Evolutionary conservation across 2,797 vertebrate species (phyloP).

Genomic region (Simalia tracyae): DNA sequence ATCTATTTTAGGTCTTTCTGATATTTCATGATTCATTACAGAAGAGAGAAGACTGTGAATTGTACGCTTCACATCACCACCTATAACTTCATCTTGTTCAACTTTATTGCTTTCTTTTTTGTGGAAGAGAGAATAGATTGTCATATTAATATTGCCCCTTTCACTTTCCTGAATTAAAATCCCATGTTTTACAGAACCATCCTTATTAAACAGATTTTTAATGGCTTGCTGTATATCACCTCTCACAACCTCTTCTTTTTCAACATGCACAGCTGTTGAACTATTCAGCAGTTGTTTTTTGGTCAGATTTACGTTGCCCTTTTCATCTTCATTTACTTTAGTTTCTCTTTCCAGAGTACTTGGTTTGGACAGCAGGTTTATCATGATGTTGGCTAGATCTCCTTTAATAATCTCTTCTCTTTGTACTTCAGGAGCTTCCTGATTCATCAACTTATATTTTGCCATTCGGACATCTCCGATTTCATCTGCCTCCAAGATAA

Average conservation of each 20-base stretch:
- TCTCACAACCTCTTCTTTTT: conserved; percentile 84
- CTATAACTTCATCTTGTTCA: conserved; percentile 80
- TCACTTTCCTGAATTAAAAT: conserved; percentile 93
- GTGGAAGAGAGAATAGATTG: conserved; percentile 90
- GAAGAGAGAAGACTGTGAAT: conserved; percentile 81
- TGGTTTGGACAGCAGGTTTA: conserved; percentile 83
- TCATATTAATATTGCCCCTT: conserved; percentile 90
- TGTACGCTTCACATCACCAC: conserved; percentile 83
- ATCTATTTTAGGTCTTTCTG: conserved; percentile 78
- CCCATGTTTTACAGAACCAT: conserved; percentile 79
- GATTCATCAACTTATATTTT: conserved; percentile 91
- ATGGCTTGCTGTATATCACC: conserved; percentile 88
- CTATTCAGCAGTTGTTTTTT: conserved; percentile 84
- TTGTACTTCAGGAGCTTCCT: conserved; percentile 85
- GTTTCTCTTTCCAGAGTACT: conserved; percentile 76
- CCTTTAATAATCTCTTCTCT: conserved; percentile 86
- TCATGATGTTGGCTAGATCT: conserved; percentile 88
- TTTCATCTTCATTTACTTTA: conserved; percentile 84
- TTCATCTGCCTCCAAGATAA: conserved; percentile 90
- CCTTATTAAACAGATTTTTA: conserved; percentile 79
- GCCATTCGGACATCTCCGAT: conserved; percentile 91
- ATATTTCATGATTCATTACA: conserved; percentile 68
- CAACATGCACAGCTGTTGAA: conserved; percentile 71
- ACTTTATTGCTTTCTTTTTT: conserved; percentile 70
- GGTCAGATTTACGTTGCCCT: conserved; percentile 84